Percentiles rank a stretch among this genome's conserved stretches.
Evolutionary conservation across 2,113 vertebrate genomes (phyloP).

Genomic region (Diphyllodes magnificus): DNA sequence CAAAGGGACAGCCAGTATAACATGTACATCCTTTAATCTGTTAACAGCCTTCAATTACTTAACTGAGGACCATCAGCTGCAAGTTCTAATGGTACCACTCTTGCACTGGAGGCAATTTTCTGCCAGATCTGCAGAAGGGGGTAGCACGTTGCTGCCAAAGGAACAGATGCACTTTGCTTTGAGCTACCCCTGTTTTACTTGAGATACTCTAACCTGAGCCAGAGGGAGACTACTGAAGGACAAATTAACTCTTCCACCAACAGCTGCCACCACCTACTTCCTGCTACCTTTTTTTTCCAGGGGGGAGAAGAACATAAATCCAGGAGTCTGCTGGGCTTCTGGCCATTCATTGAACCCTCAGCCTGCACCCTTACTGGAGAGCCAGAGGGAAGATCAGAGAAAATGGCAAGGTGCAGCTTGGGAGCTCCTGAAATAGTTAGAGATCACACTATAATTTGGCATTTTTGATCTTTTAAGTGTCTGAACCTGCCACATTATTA

Average conservation of each 20-base stretch:
- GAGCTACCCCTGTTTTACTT: not conserved
- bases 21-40: rapidly evolving
- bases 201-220: not conserved
- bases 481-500: not conserved
- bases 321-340: not conserved
- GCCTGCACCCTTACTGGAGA: not conserved
- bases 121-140: not conserved
- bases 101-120: not conserved
- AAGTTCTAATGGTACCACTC: not conserved
- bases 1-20: not conserved
- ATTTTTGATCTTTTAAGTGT: not conserved
- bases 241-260: not conserved
- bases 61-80: not conserved
- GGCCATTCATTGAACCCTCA: not conserved
- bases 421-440: not conserved
- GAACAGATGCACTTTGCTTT: not conserved
- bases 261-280: not conserved
- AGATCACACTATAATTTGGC: not conserved
- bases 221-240: not conserved
- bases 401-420: not conserved
- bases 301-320: not conserved
- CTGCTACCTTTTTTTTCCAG: not conserved
- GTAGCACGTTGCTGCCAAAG: not conserved
- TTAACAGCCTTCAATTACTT: not conserved
- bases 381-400: not conserved